Evolutionary conservation across 2,888 invertebrate genomes (phyloP).

Genomic region (Carcina quercana): DNA sequence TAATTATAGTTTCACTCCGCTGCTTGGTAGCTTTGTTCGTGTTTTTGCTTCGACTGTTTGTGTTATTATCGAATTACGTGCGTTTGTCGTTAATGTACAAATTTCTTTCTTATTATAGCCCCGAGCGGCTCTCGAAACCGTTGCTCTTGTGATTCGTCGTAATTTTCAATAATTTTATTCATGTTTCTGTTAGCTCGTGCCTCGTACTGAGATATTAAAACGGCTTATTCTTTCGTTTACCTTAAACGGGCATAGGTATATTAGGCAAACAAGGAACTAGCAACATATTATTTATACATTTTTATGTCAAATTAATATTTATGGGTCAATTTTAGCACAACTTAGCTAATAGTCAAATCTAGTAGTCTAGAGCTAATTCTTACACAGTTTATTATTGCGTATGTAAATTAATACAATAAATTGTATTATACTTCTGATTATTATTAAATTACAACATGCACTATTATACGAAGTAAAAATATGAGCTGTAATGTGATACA

Average conservation of each 20-base stretch:
- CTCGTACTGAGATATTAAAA: no score
- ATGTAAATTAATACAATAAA: neutral
- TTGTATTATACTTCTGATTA: neutral
- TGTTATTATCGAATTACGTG: slow-evolving; percentile 68
- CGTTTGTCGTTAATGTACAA: slow-evolving; percentile 52
- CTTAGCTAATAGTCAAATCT: no score
- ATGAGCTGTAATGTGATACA: no score
- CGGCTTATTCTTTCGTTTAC: no score
- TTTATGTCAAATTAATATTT: no score
- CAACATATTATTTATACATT: no score
- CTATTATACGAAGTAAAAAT: neutral
- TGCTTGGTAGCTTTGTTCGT: slow-evolving; percentile 65
- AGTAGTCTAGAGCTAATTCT: no score
- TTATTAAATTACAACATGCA: neutral
- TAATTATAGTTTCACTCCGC: slow-evolving; percentile 68
- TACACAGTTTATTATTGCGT: no score
- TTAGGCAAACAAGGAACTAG: no score
- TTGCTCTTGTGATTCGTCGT: slow-evolving; percentile 5
- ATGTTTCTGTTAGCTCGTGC: no score
- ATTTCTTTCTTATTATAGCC: slow-evolving; percentile 32
- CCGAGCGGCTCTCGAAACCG: slow-evolving; percentile 20
- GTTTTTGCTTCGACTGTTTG: slow-evolving; percentile 57
- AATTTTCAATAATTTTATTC: neutral
- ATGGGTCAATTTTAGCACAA: no score
- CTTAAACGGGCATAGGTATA: no score